Evolutionary conservation across 1,140 invertebrate species (phyloP).

Genomic region (Riptortus pedestris): DNA sequence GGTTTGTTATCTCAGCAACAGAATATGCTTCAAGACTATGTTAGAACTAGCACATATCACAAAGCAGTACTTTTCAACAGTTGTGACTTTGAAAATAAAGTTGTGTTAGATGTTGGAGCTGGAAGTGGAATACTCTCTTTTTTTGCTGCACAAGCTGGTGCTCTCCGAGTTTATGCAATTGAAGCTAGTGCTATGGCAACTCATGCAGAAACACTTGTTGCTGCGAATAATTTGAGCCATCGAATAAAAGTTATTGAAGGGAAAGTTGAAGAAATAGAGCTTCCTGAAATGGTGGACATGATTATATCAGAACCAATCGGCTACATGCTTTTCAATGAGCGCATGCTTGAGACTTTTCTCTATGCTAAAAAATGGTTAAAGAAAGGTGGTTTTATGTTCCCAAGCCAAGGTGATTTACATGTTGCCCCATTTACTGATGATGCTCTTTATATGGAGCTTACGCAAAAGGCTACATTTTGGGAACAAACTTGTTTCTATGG

Average conservation of each 20-base stretch:
- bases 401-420: slow-evolving; percentile 87
- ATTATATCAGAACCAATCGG: slow-evolving; percentile 99
- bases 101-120: slow-evolving; percentile 92
- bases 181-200: slow-evolving; percentile 97
- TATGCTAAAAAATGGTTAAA: slow-evolving; percentile 97
- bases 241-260: slow-evolving; percentile 87
- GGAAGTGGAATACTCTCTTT: slow-evolving; percentile 96
- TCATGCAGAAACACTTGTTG: slow-evolving; percentile 84
- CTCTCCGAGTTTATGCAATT: slow-evolving; percentile 91
- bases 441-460: slow-evolving; percentile 94
- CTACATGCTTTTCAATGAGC: slow-evolving; percentile 98
- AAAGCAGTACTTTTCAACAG: slow-evolving; percentile 88
- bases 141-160: slow-evolving; percentile 95
- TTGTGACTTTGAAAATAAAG: slow-evolving; percentile 81
- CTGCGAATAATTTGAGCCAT: slow-evolving; percentile 75
- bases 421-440: slow-evolving; percentile 98
- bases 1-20: slow-evolving; percentile 98
- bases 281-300: slow-evolving; percentile 90
- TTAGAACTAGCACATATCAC: slow-evolving; percentile 95
- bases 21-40: slow-evolving; percentile 99
- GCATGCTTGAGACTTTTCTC: slow-evolving; percentile 97
- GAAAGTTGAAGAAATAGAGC: slow-evolving; percentile 95
- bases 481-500: slow-evolving; percentile 96
- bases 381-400: slow-evolving; percentile 91
- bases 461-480: slow-evolving; percentile 97